Conservation (phyloP, 2,113 vertebrate genomes). For the Dasyornis broadbenti region DNA sequence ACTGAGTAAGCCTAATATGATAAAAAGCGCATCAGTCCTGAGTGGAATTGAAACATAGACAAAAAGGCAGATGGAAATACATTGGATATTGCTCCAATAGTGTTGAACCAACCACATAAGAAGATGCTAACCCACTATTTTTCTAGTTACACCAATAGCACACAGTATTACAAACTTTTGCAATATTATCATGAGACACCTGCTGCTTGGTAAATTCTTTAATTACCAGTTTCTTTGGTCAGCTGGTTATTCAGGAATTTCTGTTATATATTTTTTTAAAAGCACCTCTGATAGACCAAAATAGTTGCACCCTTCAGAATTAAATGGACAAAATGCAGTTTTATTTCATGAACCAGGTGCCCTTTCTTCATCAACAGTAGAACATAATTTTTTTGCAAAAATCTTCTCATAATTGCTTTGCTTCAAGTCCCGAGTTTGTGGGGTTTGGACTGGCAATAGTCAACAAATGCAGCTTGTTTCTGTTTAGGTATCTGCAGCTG, state of each 20-base stretch:
- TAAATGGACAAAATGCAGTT: not conserved
- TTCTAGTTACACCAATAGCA: not conserved
- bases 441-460: not conserved
- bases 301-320: not conserved
- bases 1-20: not conserved
- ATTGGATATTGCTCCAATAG: not conserved
- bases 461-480: not conserved
- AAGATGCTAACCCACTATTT: not conserved
- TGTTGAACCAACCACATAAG: not conserved
- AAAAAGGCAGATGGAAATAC: not conserved
- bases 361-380: not conserved
- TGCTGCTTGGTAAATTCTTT: not conserved
- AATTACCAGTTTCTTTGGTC: not conserved
- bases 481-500: not conserved
- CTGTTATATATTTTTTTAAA: not conserved
- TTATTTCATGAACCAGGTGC: not conserved
- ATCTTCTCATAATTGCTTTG: not conserved
- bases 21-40: not conserved
- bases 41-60: not conserved
- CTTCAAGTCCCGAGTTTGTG: not conserved
- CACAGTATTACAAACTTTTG: not conserved
- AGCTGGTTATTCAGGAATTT: not conserved
- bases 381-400: not conserved
- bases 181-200: not conserved
- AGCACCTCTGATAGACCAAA: not conserved